Percentiles rank a stretch among this genome's conserved stretches.
phyloP scores from a whole-genome alignment of 37 sponge, comb jelly and placozoan species.

The Haliclona indistincta region DNA sequence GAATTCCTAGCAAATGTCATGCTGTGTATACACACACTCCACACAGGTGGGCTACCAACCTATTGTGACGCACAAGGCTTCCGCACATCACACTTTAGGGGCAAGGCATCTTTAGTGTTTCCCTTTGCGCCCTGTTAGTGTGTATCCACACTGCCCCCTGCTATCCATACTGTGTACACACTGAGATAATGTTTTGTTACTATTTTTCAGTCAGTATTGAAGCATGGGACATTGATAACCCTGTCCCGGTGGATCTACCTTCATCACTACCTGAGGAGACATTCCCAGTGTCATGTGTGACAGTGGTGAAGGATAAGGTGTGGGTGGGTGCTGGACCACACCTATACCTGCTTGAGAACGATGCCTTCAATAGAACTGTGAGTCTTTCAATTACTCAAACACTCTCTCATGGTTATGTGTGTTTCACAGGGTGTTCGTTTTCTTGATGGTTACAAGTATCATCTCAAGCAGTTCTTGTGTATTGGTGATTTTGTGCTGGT shows the following conservation, averaged over 20 bases:
- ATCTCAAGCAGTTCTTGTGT: conserved; percentile 17
- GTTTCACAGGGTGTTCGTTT: conserved; percentile 36
- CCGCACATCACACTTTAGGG: no score
- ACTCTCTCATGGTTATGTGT: not conserved
- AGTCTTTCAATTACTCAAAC: not conserved
- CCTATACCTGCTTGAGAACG: conserved; percentile 34
- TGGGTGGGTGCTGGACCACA: conserved; percentile 61
- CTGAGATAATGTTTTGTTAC: no score
- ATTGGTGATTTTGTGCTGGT: conserved; percentile 35
- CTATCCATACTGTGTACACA: no score
- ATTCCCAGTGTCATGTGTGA: conserved; percentile 39
- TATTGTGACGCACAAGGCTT: no score
- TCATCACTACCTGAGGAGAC: conserved; percentile 5
- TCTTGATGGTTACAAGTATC: not conserved
- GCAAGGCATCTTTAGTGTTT: no score
- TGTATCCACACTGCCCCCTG: no score
- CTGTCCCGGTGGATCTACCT: conserved; percentile 22
- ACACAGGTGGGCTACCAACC: no score
- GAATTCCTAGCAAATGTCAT: no score
- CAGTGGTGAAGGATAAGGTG: conserved; percentile 21
- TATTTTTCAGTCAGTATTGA: no score
- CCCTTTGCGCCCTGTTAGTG: no score
- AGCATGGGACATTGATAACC: conserved; percentile 56
- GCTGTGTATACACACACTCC: no score
- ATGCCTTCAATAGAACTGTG: not conserved